Evolutionary conservation across 2,113 vertebrate genomes (phyloP).

Genomic region (Brachyhypopomus occidentalis): DNA sequence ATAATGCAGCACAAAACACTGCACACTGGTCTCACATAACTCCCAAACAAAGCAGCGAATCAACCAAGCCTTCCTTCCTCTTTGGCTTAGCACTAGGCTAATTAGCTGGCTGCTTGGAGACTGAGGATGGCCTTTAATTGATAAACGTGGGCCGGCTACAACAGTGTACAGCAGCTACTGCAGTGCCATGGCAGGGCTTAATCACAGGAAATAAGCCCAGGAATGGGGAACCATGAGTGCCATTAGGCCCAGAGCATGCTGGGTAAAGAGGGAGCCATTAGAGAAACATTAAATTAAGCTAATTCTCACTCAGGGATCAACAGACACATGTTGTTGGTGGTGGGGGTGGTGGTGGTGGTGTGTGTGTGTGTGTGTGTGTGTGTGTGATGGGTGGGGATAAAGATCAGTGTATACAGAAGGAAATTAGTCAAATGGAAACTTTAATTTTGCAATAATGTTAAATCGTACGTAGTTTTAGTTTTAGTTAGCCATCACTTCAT

Average conservation of each 20-base stretch:
- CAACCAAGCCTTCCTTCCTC: conserved; percentile 39
- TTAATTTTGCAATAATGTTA: conserved; percentile 3
- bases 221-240: conserved; percentile 42
- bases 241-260: conserved; percentile 51
- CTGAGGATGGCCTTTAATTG: conserved; percentile 47
- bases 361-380: background rate
- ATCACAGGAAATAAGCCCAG: conserved; percentile 55
- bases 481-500: too few relatives aligned
- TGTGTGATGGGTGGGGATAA: conserved; percentile 7
- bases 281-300: conserved; percentile 53
- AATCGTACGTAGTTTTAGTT: too few relatives aligned
- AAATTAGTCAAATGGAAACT: conserved; percentile 21
- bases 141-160: conserved; percentile 30
- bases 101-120: conserved; percentile 44
- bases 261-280: conserved; percentile 49
- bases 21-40: conserved; percentile 25
- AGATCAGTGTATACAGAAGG: background rate
- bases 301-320: conserved; percentile 45
- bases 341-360: background rate
- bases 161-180: conserved; percentile 41
- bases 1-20: conserved; percentile 36
- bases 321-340: background rate
- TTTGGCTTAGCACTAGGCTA: conserved; percentile 31
- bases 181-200: conserved; percentile 43
- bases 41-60: conserved; percentile 32